Conservation (phyloP, 1,140 invertebrate genomes). For the Drosophila bipectinata region DNA sequence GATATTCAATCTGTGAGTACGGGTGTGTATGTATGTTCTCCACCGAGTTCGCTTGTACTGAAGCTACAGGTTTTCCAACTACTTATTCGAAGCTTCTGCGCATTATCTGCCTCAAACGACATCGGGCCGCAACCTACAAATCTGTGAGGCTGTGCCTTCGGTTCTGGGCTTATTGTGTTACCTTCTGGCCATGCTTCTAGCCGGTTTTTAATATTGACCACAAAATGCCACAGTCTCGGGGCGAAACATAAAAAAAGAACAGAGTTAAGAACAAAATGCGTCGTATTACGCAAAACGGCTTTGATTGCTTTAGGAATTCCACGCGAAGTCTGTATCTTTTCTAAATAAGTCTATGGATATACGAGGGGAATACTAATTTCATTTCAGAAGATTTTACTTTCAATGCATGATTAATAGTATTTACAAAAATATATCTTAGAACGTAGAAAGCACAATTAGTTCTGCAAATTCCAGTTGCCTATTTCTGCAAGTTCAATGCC, state of each 20-base stretch:
- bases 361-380: slow-evolving; percentile 25
- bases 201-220: slow-evolving; percentile 67
- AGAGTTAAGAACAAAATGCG: slow-evolving; percentile 46
- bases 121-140: slow-evolving; percentile 18
- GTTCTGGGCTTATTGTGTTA: slow-evolving; percentile 62
- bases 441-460: slow-evolving; percentile 11
- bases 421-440: slow-evolving; percentile 1
- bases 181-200: slow-evolving; percentile 69
- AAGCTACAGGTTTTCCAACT: slow-evolving; percentile 62
- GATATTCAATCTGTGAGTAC: slow-evolving; percentile 31
- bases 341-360: slow-evolving; percentile 3
- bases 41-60: slow-evolving; percentile 50
- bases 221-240: slow-evolving; percentile 35
- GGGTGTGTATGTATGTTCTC: slow-evolving; percentile 5
- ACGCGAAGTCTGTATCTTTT: slow-evolving; percentile 17
- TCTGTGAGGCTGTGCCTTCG: slow-evolving; percentile 33
- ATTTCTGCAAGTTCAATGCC: slow-evolving; percentile 35
- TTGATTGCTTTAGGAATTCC: slow-evolving; percentile 27
- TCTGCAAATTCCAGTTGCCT: slow-evolving; percentile 2
- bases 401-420: slow-evolving; percentile 13
- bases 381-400: slow-evolving; percentile 4
- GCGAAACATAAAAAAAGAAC: slow-evolving; percentile 6
- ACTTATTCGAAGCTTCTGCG: slow-evolving; percentile 60
- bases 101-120: slow-evolving; percentile 51
- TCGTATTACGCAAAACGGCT: slow-evolving; percentile 55